These are phyloP conservation scores for Carabus problematicus DNA, from an alignment of 2,888 invertebrate species.

Conservation along the genomic window DNA sequence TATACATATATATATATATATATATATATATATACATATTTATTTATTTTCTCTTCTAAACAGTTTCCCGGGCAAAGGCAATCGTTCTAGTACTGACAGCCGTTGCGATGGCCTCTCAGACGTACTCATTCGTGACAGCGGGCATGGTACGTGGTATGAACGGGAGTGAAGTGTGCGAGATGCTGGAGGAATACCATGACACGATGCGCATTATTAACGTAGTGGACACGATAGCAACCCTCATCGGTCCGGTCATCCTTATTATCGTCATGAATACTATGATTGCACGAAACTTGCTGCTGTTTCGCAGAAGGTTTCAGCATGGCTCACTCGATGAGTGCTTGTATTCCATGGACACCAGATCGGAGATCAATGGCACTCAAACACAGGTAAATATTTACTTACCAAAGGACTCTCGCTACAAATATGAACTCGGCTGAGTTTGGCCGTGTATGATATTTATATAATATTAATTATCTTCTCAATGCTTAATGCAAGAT, in stretches of 20 bases:
- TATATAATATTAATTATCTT: no score
- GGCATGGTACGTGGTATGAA: slow-evolving; percentile 52
- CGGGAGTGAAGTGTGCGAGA: slow-evolving; percentile 59
- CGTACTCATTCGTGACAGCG: slow-evolving; percentile 60
- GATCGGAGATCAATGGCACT: slow-evolving; percentile 56
- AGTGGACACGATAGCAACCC: slow-evolving; percentile 67
- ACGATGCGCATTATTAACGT: slow-evolving; percentile 65
- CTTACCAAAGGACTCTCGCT: no score
- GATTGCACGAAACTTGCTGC: slow-evolving; percentile 64
- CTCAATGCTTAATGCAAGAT: no score
- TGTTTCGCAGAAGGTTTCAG: slow-evolving; percentile 60
- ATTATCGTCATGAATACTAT: slow-evolving; percentile 70
- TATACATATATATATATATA: no score
- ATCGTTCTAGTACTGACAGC: slow-evolving; percentile 60
- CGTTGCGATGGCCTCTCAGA: slow-evolving; percentile 57
- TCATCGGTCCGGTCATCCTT: slow-evolving; percentile 67
- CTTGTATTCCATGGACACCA: slow-evolving; percentile 52
- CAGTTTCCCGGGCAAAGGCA: slow-evolving; percentile 65
- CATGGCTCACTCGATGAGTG: slow-evolving; percentile 53
- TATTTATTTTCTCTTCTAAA: slow-evolving; percentile 1
- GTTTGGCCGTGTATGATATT: no score
- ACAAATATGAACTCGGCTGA: no score
- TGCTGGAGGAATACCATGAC: slow-evolving; percentile 61
- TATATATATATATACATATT: no score
- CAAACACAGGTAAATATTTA: slow-evolving; percentile 56